Evolutionary conservation across 2,113 vertebrate species (phyloP).

Genomic region (Podocnemis expansa): DNA sequence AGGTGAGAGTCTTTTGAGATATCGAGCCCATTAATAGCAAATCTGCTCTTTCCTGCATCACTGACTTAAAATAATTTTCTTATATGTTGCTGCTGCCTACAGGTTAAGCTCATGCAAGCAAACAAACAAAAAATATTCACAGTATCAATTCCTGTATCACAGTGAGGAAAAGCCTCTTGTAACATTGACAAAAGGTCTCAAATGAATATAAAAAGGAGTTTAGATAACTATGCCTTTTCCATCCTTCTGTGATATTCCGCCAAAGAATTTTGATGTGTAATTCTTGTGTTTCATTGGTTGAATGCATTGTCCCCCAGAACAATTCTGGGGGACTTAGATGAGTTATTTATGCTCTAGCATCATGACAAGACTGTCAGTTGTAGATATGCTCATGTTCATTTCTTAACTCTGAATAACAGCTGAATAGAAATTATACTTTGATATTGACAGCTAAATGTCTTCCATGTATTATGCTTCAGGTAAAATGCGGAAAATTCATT

Average conservation of each 20-base stretch:
- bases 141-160: neutral
- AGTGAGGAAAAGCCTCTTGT: neutral
- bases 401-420: neutral
- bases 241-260: neutral
- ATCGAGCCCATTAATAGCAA: neutral
- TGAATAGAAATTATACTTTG: neutral
- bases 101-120: neutral
- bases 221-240: neutral
- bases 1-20: neutral
- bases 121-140: neutral
- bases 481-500: neutral
- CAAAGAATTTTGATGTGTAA: neutral
- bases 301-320: neutral
- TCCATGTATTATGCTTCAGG: neutral
- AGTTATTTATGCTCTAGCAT: neutral
- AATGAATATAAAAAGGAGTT: neutral
- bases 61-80: neutral
- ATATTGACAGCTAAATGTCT: neutral
- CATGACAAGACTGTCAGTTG: neutral
- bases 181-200: neutral
- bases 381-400: neutral
- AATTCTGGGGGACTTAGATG: neutral
- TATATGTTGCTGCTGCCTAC: neutral
- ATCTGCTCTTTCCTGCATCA: neutral
- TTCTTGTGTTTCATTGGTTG: neutral